A percentile compares a stretch with the other conserved stretches of the same genome.
phyloP scores from a whole-genome alignment of 2,797 vertebrate species.

The Malurus splendens region DNA sequence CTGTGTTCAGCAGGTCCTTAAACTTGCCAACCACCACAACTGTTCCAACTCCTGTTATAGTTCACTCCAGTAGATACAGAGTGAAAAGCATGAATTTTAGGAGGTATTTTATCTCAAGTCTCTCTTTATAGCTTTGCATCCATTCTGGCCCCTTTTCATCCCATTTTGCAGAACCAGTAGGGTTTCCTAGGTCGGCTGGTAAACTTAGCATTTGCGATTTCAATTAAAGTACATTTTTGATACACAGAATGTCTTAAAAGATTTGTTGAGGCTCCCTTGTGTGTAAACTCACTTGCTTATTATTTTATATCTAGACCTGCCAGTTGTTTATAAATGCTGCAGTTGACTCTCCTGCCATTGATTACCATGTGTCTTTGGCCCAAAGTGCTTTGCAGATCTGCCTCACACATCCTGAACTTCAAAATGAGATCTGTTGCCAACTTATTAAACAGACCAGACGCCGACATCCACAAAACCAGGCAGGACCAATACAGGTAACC shows the following conservation, averaged over 20 bases:
- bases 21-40: not conserved
- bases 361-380: conserved; percentile 95
- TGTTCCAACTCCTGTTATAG: not conserved
- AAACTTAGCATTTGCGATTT: not conserved
- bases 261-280: not conserved
- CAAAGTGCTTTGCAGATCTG: conserved; percentile 96
- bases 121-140: not conserved
- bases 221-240: not conserved
- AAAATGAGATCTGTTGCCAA: conserved; percentile 97
- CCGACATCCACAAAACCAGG: conserved; percentile 83
- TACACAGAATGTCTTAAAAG: not conserved
- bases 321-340: conserved; percentile 97
- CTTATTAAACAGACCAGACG: conserved; percentile 93
- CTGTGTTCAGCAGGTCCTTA: not conserved
- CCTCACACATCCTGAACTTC: conserved; percentile 91
- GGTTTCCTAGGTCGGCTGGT: not conserved
- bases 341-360: conserved; percentile 95
- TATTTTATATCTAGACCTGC: conserved; percentile 81
- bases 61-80: not conserved
- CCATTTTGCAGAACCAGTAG: not conserved
- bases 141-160: not conserved
- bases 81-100: not conserved
- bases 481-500: conserved; percentile 88
- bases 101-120: not conserved
- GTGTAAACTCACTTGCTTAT: conserved; percentile 11